A percentile compares a stretch with the other conserved stretches of the same genome.
These are phyloP conservation scores for Noctua janthe DNA, from an alignment of 2,888 invertebrate genomes.

Conservation along the genomic window DNA sequence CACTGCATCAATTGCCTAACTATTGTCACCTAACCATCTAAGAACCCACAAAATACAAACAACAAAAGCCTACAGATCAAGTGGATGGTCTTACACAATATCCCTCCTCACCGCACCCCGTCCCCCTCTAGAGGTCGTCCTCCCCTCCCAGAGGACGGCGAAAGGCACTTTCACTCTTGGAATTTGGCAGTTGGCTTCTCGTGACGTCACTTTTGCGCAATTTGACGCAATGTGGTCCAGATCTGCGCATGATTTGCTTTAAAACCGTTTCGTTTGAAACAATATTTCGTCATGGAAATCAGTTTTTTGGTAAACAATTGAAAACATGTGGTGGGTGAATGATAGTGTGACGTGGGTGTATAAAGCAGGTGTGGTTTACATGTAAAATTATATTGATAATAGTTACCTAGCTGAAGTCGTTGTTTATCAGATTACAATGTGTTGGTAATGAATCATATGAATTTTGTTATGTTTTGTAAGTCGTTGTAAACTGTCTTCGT, in stretches of 20 bases:
- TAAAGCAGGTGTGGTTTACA: constrained; percentile 5
- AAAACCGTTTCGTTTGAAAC: constrained; percentile 55
- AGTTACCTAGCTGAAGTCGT: background rate
- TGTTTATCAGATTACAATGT: constrained; percentile 21
- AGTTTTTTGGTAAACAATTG: constrained; percentile 40
- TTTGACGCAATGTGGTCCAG: constrained; percentile 82
- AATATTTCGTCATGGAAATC: constrained; percentile 46
- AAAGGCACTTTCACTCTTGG: constrained; percentile 89
- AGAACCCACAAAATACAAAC: constrained; percentile 18
- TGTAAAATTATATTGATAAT: constrained; percentile 28
- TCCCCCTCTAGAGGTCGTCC: constrained; percentile 78
- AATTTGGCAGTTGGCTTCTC: constrained; percentile 79
- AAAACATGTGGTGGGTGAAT: constrained; percentile 21
- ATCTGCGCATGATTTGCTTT: constrained; percentile 70
- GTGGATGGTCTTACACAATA: constrained; percentile 76
- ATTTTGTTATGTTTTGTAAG: constrained; percentile 11
- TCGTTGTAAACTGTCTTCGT: background rate
- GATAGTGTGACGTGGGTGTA: constrained; percentile 32
- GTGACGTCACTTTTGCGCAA: constrained; percentile 88
- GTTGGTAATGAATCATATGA: constrained; percentile 25
- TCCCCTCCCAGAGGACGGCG: constrained; percentile 79
- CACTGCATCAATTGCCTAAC: background rate
- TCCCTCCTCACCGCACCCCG: constrained; percentile 52
- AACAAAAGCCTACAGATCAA: constrained; percentile 66
- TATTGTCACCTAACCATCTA: constrained; percentile 1